phyloP scores from a whole-genome alignment of 2,797 vertebrate species.

The Scyliorhinus canicula region DNA sequence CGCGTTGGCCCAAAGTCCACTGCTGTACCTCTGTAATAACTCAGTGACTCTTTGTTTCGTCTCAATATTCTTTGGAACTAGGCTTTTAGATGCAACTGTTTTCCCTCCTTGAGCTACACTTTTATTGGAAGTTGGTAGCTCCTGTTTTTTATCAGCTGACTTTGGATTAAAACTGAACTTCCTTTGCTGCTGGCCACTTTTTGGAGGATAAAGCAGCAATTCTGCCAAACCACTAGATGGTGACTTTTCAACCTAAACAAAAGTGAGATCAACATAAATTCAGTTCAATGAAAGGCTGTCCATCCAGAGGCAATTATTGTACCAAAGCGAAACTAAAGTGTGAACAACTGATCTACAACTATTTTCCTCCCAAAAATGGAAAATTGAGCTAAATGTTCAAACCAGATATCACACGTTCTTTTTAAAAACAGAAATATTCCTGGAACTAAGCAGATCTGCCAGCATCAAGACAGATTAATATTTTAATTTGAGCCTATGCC shows the following conservation, averaged over 20 bases:
- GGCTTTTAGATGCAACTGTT: constrained; percentile 35
- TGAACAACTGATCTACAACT: constrained; percentile 36
- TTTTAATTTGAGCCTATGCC: not conserved
- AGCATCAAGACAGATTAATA: not conserved
- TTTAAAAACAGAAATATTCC: not conserved
- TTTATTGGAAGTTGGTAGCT: constrained; percentile 44
- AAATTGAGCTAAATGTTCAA: not conserved
- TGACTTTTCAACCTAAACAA: constrained; percentile 57
- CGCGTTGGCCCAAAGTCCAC: constrained; percentile 80
- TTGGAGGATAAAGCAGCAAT: constrained; percentile 69
- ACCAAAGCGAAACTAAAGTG: constrained; percentile 44
- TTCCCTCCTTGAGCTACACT: constrained; percentile 40
- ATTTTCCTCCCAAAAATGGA: constrained; percentile 52
- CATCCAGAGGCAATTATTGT: not conserved
- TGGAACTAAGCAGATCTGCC: not conserved
- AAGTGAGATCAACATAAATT: not conserved
- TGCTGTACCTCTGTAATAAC: constrained; percentile 72
- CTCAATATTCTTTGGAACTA: constrained; percentile 49
- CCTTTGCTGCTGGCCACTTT: constrained; percentile 46
- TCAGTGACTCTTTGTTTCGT: constrained; percentile 68
- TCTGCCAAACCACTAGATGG: constrained; percentile 54
- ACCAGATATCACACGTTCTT: not conserved
- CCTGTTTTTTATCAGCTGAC: constrained; percentile 45
- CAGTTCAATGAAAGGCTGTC: not conserved
- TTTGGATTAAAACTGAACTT: constrained; percentile 48